A percentile compares a stretch with the other conserved stretches of the same genome.
Conservation (phyloP, 2,113 vertebrate species). For the Erythrolamprus reginae region DNA sequence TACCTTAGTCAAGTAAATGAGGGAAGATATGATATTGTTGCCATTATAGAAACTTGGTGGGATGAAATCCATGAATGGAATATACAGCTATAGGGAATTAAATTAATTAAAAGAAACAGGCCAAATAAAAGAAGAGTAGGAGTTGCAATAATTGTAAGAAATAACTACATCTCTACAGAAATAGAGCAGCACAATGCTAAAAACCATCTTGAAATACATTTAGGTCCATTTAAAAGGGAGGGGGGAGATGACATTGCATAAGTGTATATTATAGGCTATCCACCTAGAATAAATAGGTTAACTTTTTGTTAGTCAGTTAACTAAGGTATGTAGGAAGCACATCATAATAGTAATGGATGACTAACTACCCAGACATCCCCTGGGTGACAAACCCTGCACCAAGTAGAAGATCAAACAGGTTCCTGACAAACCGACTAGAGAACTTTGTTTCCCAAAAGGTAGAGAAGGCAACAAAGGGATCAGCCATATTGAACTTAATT, state of each 20-base stretch:
- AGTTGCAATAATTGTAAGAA: background rate
- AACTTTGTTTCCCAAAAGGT: background rate
- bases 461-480: background rate
- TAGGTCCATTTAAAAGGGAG: background rate
- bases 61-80: background rate
- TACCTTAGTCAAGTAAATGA: background rate
- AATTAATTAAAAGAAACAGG: background rate
- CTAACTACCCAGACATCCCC: background rate
- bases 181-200: background rate
- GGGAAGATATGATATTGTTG: background rate
- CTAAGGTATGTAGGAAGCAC: background rate
- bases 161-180: background rate
- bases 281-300: background rate
- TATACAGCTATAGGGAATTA: background rate
- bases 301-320: background rate
- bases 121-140: background rate
- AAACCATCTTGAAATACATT: background rate
- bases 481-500: background rate
- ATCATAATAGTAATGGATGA: background rate
- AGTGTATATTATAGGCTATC: background rate
- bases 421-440: background rate
- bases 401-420: background rate
- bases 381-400: background rate
- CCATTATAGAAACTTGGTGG: background rate
- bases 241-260: background rate